A percentile compares a stretch with the other conserved stretches of the same genome.
Conservation (phyloP, 2,797 vertebrate species). For the Mycteria americana region DNA sequence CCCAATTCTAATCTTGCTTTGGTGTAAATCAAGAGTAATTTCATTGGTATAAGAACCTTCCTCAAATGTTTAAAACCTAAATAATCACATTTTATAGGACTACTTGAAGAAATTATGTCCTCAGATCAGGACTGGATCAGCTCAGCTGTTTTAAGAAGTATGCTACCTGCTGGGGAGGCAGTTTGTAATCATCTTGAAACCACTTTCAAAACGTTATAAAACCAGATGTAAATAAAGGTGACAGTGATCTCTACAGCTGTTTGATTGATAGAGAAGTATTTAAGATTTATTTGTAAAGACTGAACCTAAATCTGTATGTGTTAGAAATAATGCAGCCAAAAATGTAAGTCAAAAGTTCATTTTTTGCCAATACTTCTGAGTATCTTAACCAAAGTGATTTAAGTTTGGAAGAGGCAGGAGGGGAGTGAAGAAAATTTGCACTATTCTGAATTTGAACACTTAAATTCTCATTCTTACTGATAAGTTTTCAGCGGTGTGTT, state of each 20-base stretch:
- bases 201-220: not conserved
- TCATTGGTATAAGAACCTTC: not conserved
- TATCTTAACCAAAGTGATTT: slow-evolving; percentile 76
- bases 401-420: slow-evolving; percentile 56
- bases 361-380: slow-evolving; percentile 74
- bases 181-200: not conserved
- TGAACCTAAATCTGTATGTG: slow-evolving; percentile 55
- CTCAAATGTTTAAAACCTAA: not conserved
- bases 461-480: slow-evolving; percentile 61
- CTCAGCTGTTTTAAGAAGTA: not conserved
- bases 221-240: not conserved
- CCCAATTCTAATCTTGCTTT: slow-evolving; percentile 24
- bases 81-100: not conserved
- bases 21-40: slow-evolving; percentile 14
- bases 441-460: slow-evolving; percentile 68
- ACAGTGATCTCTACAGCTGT: not conserved
- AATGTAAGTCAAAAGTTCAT: slow-evolving; percentile 58
- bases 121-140: not conserved
- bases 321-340: slow-evolving; percentile 67
- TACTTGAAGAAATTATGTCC: not conserved
- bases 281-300: slow-evolving; percentile 40
- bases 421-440: slow-evolving; percentile 65
- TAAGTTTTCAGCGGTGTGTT: slow-evolving; percentile 69
- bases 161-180: not conserved
- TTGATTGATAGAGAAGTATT: slow-evolving; percentile 39